Conservation (phyloP, 2,113 vertebrate genomes). For the Myotis brandtii region DNA sequence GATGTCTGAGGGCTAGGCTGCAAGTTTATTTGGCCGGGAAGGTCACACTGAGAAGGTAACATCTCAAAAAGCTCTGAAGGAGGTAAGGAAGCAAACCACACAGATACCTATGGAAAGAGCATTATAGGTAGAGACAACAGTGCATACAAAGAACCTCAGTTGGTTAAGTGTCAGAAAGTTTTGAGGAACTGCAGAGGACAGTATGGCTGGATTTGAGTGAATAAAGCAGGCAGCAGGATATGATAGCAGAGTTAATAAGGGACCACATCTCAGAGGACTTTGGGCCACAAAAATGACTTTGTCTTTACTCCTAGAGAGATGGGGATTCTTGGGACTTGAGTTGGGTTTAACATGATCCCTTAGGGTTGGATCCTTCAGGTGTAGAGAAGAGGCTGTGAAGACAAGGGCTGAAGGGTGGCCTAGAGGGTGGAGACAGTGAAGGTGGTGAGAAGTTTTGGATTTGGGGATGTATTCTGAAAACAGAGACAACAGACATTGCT, state of each 20-base stretch:
- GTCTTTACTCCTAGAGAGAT: neutral
- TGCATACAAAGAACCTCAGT: neutral
- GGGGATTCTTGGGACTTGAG: neutral
- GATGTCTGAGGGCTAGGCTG: neutral
- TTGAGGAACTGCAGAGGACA: neutral
- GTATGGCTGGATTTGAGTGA: neutral
- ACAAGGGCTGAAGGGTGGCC: neutral
- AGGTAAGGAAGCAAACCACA: neutral
- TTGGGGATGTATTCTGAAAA: neutral
- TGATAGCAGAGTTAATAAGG: neutral
- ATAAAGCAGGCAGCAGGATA: neutral
- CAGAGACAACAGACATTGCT: neutral
- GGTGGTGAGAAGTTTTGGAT: neutral
- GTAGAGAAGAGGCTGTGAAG: neutral
- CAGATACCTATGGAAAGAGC: neutral
- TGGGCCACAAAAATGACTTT: neutral
- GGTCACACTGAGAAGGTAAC: neutral
- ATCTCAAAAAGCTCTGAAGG: conserved; percentile 2
- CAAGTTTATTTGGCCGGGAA: neutral
- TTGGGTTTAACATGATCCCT: neutral
- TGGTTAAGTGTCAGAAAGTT: neutral
- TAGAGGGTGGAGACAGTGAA: neutral
- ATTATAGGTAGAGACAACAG: neutral
- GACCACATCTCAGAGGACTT: neutral
- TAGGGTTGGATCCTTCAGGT: neutral